Percentiles rank a stretch among this genome's conserved stretches.
These are phyloP conservation scores for Platerodrilus igneus DNA, from an alignment of 2,888 invertebrate genomes.

Conservation along the genomic window DNA sequence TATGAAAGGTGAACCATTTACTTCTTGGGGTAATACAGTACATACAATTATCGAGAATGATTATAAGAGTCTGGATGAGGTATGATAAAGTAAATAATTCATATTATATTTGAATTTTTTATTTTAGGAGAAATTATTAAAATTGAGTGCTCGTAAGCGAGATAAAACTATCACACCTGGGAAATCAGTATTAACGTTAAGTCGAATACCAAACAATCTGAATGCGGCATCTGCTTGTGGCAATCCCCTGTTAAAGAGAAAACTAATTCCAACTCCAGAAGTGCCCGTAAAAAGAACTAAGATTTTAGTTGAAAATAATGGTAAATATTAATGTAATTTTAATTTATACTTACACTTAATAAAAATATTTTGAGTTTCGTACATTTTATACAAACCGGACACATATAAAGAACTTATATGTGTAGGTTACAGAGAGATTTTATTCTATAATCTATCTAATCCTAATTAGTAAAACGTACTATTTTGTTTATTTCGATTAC, in stretches of 20 bases:
- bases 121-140: slow-evolving; percentile 50
- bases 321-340: slow-evolving; percentile 4
- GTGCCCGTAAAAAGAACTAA: slow-evolving; percentile 4
- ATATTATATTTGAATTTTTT: slow-evolving; percentile 9
- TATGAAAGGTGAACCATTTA: slow-evolving; percentile 54
- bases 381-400: too few relatives aligned
- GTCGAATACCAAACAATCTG: slow-evolving; percentile 3
- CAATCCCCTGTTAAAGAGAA: slow-evolving; percentile 8
- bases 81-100: slow-evolving; percentile 21
- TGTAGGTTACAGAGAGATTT: too few relatives aligned
- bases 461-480: too few relatives aligned
- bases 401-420: too few relatives aligned
- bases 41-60: slow-evolving; percentile 58
- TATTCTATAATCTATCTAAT: too few relatives aligned
- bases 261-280: slow-evolving; percentile 6
- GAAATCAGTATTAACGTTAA: slow-evolving; percentile 4
- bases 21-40: slow-evolving; percentile 60
- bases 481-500: too few relatives aligned
- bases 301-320: not conserved
- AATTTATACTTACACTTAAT: too few relatives aligned
- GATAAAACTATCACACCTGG: slow-evolving; percentile 22
- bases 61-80: slow-evolving; percentile 58
- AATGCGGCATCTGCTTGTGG: slow-evolving; percentile 3
- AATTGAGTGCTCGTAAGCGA: slow-evolving; percentile 52
- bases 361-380: too few relatives aligned